Percentiles rank a stretch among this genome's conserved stretches.
phyloP scores from a whole-genome alignment of 2,888 invertebrate species.

The Drosophila fulvimacula region DNA sequence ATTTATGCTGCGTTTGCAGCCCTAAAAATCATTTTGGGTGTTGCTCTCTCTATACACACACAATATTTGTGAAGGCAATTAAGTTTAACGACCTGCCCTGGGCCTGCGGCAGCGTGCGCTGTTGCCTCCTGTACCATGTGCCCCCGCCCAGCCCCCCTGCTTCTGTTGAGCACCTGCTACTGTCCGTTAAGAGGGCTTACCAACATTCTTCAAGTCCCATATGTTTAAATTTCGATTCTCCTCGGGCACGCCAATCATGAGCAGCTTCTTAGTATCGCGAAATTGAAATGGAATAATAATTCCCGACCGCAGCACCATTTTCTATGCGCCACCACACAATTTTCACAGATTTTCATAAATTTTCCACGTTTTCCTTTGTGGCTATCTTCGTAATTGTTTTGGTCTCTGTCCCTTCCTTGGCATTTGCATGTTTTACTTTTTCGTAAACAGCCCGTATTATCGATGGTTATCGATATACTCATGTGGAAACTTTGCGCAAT shows the following conservation, averaged over 20 bases:
- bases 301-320: constrained; percentile 82
- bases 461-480: constrained; percentile 43
- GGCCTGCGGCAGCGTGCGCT: constrained; percentile 44
- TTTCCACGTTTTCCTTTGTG: constrained; percentile 71
- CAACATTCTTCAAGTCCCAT: constrained; percentile 83
- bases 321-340: constrained; percentile 71
- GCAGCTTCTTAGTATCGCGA: constrained; percentile 81
- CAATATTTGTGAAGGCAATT: constrained; percentile 48
- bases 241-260: constrained; percentile 80
- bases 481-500: constrained; percentile 22
- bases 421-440: constrained; percentile 67
- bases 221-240: constrained; percentile 79
- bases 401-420: constrained; percentile 72
- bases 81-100: constrained; percentile 68
- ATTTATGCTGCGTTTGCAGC: constrained; percentile 23
- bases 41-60: constrained; percentile 39
- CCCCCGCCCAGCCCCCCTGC: constrained; percentile 2
- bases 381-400: constrained; percentile 77
- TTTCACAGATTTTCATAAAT: constrained; percentile 78
- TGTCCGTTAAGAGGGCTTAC: constrained; percentile 60
- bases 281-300: constrained; percentile 83
- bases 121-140: constrained; percentile 15
- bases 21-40: constrained; percentile 29
- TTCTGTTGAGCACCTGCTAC: constrained; percentile 16
- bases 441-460: constrained; percentile 67